These are phyloP conservation scores for Electrona antarctica DNA, from an alignment of 2,113 vertebrate species.

Conservation along the genomic window DNA sequence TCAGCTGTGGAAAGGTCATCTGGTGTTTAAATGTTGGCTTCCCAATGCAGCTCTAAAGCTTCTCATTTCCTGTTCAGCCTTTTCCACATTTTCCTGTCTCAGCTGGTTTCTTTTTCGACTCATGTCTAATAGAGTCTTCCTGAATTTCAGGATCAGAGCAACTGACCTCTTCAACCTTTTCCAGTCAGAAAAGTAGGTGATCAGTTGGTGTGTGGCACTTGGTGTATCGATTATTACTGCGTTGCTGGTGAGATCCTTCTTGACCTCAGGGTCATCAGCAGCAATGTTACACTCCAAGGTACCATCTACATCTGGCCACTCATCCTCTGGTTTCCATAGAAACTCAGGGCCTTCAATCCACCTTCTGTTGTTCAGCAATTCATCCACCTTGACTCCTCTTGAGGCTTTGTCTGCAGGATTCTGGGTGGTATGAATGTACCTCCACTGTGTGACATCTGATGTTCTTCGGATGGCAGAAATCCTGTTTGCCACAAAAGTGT, in stretches of 20 bases:
- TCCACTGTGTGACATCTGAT: constrained; percentile 15
- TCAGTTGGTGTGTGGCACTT: constrained; percentile 1
- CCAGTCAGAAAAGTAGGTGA: constrained; percentile 26
- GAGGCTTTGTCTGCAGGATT: constrained; percentile 30
- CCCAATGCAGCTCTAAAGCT: neutral
- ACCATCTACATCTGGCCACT: constrained; percentile 11
- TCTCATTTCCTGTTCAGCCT: neutral
- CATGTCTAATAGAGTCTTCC: constrained; percentile 4
- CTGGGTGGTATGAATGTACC: constrained; percentile 2
- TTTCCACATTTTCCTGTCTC: neutral
- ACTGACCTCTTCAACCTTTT: constrained; percentile 16
- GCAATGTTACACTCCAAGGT: neutral
- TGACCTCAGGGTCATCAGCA: constrained; percentile 25
- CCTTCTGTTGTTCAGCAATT: neutral
- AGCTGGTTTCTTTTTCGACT: constrained; percentile 11
- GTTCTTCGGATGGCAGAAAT: neutral
- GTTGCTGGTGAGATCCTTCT: neutral
- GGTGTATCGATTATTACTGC: neutral
- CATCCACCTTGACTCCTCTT: constrained; percentile 1
- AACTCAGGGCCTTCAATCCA: constrained; percentile 38
- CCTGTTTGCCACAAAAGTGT: too few relatives aligned
- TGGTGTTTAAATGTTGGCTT: neutral
- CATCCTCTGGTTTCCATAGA: constrained; percentile 22
- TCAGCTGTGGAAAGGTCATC: constrained; percentile 10
- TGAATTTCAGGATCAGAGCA: constrained; percentile 11